These are phyloP conservation scores for Eucidaris tribuloides DNA, from an alignment of 35 echinoderm and acorn worm species.

Conservation along the genomic window DNA sequence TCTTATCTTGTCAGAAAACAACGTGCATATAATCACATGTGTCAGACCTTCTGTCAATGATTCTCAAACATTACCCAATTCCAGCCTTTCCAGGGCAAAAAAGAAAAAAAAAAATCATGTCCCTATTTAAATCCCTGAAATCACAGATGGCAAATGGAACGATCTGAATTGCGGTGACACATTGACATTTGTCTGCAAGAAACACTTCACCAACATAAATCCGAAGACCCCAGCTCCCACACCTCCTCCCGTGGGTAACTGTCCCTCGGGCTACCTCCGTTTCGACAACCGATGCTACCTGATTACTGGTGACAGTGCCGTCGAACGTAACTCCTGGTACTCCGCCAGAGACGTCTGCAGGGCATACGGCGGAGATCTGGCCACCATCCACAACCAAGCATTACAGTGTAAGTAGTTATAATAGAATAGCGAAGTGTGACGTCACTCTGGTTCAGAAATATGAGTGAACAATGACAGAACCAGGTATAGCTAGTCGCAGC, in stretches of 20 bases:
- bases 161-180: conserved; percentile 85
- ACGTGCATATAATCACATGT: too few relatives aligned
- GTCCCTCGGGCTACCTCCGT: conserved; percentile 48
- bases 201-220: not conserved
- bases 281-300: conserved; percentile 68
- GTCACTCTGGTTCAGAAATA: too few relatives aligned
- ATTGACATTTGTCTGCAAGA: conserved; percentile 78
- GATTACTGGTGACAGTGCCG: conserved; percentile 30
- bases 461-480: too few relatives aligned
- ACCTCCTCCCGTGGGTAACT: conserved; percentile 57
- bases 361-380: conserved; percentile 41
- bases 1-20: too few relatives aligned
- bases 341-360: conserved; percentile 61
- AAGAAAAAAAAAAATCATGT: too few relatives aligned
- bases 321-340: conserved; percentile 47
- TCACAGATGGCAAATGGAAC: conserved; percentile 86
- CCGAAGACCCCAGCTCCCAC: conserved; percentile 59
- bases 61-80: too few relatives aligned
- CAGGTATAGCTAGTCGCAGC: too few relatives aligned
- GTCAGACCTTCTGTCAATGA: too few relatives aligned
- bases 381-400: conserved; percentile 57
- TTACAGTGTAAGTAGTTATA: conserved; percentile 85
- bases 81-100: too few relatives aligned
- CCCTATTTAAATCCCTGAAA: too few relatives aligned
- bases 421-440: too few relatives aligned